Evolutionary conservation across 2,888 invertebrate genomes (phyloP).

Genomic region (Nomada hirtipes): DNA sequence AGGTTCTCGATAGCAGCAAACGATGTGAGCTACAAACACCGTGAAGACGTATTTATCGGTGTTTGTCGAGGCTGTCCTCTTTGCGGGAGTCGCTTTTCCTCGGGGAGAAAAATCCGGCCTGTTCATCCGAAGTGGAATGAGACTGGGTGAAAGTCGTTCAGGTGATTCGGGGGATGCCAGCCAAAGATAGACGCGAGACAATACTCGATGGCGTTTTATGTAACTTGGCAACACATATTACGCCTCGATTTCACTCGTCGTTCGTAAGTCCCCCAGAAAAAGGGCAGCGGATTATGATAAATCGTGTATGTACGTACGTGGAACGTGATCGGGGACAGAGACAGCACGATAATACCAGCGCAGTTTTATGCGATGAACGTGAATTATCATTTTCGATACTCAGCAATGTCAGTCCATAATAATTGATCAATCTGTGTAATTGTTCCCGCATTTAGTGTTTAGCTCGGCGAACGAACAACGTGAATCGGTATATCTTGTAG

Average conservation of each 20-base stretch:
- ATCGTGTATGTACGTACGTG: not conserved
- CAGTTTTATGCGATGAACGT: not conserved
- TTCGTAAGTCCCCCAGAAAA: constrained; percentile 15
- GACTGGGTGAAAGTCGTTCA: constrained; percentile 67
- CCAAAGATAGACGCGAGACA: constrained; percentile 65
- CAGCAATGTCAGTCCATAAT: too few relatives aligned
- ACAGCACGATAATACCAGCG: not conserved
- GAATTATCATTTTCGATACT: constrained; percentile 14
- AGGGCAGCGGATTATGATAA: not conserved
- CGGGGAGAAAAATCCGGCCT: constrained; percentile 13
- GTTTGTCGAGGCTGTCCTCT: constrained; percentile 16
- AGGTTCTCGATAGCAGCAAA: constrained; percentile 39
- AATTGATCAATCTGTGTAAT: not conserved
- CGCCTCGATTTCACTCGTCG: constrained; percentile 30
- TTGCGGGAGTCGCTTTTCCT: constrained; percentile 17
- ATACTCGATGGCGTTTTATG: constrained; percentile 64
- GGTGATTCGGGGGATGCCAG: constrained; percentile 49
- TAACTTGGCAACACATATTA: constrained; percentile 53
- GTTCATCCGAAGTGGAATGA: constrained; percentile 41
- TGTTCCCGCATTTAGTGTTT: not conserved
- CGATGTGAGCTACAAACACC: constrained; percentile 8
- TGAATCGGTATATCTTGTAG: too few relatives aligned
- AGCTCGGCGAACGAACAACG: not conserved
- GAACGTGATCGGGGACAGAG: not conserved
- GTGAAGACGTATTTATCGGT: constrained; percentile 23